Evolutionary conservation across 92 coral and sea anemone species (phyloP), one percentile per base, ranked within the genome.

Genomic region (Heteractis magnifica): DNA sequence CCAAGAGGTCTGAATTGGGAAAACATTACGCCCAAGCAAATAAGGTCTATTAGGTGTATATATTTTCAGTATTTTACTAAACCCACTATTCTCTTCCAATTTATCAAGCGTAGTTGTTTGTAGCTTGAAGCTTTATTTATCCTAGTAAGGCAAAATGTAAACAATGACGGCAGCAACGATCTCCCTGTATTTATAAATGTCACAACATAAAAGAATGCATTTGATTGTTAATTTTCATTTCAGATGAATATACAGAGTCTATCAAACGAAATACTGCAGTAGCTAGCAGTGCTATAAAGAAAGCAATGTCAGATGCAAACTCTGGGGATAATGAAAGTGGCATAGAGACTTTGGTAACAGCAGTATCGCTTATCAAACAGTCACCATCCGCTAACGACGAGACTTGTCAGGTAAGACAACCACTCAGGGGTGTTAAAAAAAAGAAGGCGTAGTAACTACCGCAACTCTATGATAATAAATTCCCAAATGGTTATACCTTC

Each of bases 291-390:
- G 97, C 98, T 8, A 95, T 95, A 85, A 95, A 95, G 84, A 89
- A 94, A 83, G 98, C 98, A 19, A 95, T 95, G 98, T 86, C 97
- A 20, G 98, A 95, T 71, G 91, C 98, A 7, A 94, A 92, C 86
- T 90, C 94, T 26, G 98, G 98, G 49, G 98, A 95, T 79, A 92
- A 93, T 75, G 98, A 95, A 85, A 95, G 94, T 75, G 98, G 98
- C 16, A 95, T 95, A 79, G 98, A 95, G 76, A 95, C 98, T 4
- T 84, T 95, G 23, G 98, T 95, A 12, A 93, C 92, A 55, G 98
- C 98, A 14, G 93, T 95, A 41, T 95, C 98, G 7, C 90, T 95
- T 77, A 95, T 95, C 52, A 95, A 95, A 84, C 98, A 95, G 74
- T 95, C 98, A 0, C 94, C 96, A 50, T 92, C 95, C 8, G 98